These are phyloP conservation scores for Bombus ignitus DNA, from an alignment of 1,140 invertebrate species.

Conservation along the genomic window DNA sequence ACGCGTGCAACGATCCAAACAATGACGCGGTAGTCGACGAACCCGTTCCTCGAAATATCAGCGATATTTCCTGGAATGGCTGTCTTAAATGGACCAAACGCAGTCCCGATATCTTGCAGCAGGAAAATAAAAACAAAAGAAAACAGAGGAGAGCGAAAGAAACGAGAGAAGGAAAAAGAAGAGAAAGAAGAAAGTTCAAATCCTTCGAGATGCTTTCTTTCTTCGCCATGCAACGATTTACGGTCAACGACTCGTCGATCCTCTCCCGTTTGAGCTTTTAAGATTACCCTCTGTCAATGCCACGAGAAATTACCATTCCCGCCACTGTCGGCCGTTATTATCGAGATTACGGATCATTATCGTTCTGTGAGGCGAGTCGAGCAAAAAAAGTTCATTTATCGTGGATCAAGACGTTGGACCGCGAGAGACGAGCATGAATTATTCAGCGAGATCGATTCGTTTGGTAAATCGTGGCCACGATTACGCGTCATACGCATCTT, in stretches of 20 bases:
- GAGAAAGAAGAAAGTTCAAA: not conserved
- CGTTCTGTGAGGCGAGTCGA: not conserved
- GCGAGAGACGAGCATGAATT: constrained; percentile 43
- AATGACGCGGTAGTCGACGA: constrained; percentile 11
- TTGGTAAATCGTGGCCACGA: constrained; percentile 10
- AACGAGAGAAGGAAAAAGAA: not conserved
- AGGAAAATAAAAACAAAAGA: not conserved
- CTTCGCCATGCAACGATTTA: not conserved
- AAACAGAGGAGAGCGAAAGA: not conserved
- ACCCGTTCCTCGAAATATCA: constrained; percentile 5
- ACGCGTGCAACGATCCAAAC: not conserved
- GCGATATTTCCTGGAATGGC: constrained; percentile 1
- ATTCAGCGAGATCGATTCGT: constrained; percentile 40
- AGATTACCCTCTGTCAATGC: constrained; percentile 29
- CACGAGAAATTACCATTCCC: constrained; percentile 19
- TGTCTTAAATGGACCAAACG: constrained; percentile 3
- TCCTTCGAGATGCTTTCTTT: not conserved
- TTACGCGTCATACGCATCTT: constrained; percentile 2
- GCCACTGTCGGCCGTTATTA: constrained; percentile 34
- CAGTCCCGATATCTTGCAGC: not conserved
- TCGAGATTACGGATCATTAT: constrained; percentile 47
- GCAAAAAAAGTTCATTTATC: constrained; percentile 38
- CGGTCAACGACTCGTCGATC: constrained; percentile 26
- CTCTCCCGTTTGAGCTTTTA: constrained; percentile 3
- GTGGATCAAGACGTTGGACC: constrained; percentile 42